Percentiles rank a stretch among this genome's conserved stretches.
phyloP scores from a whole-genome alignment of 2,797 vertebrate genomes.

The Onychomys arenicola region DNA sequence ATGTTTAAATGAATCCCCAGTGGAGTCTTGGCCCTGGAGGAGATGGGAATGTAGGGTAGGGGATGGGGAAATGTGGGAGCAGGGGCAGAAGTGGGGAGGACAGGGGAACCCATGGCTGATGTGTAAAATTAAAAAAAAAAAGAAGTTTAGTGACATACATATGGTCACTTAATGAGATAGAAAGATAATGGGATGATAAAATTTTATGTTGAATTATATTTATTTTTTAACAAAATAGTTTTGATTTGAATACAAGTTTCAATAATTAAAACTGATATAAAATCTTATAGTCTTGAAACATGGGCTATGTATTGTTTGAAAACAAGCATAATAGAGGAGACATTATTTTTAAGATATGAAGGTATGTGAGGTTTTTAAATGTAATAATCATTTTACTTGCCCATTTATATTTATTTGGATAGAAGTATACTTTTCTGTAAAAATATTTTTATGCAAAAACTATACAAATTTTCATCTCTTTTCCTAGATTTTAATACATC shows the following conservation, averaged over 20 bases:
- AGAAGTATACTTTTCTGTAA: constrained; percentile 32
- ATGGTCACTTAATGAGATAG: background rate
- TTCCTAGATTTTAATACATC: background rate
- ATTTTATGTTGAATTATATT: background rate
- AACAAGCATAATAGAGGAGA: background rate
- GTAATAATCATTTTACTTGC: background rate
- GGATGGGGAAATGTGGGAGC: no score
- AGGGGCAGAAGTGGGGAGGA: no score
- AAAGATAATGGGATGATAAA: background rate
- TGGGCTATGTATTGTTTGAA: background rate
- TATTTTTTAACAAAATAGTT: background rate
- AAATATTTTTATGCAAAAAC: background rate
- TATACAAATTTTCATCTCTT: background rate
- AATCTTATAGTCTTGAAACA: background rate
- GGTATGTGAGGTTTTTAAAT: background rate
- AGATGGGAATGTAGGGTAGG: no score
- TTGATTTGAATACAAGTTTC: background rate
- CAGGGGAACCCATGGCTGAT: no score
- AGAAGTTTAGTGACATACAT: background rate
- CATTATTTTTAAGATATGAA: background rate
- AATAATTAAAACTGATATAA: background rate
- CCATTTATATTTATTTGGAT: background rate
- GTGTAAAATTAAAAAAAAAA: no score
- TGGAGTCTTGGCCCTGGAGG: no score
- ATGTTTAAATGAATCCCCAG: no score